Evolutionary conservation across 2,888 invertebrate species (phyloP).

Genomic region (Agonopterix arenella): DNA sequence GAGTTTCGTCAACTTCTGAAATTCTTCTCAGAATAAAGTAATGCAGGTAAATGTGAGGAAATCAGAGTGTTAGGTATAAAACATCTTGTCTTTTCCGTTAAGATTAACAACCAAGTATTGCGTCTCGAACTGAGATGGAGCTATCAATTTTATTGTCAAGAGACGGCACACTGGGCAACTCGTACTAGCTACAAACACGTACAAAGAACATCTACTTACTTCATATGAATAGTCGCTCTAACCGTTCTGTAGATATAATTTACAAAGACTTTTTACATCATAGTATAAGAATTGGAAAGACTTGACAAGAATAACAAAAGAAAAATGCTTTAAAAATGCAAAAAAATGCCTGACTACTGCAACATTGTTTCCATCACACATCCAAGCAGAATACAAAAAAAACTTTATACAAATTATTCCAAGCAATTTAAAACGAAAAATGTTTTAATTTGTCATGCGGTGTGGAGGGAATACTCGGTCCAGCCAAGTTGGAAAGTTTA

Average conservation of each 20-base stretch:
- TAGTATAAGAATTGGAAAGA: no score
- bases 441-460: slow-evolving; percentile 10
- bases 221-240: neutral
- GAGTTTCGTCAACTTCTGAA: slow-evolving; percentile 16
- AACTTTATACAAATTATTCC: neutral
- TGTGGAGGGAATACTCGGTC: neutral
- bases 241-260: no score
- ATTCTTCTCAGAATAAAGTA: no score
- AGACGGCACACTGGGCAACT: neutral
- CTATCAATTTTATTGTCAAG: slow-evolving; percentile 6
- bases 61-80: no score
- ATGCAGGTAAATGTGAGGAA: no score
- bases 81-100: neutral
- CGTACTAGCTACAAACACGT: neutral
- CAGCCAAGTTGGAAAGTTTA: neutral
- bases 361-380: no score
- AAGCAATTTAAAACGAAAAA: slow-evolving; percentile 4
- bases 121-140: neutral
- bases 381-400: neutral
- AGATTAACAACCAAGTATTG: neutral
- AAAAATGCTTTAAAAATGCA: no score
- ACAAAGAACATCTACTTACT: neutral
- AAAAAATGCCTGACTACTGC: no score
- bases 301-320: no score
- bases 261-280: no score